Evolutionary conservation across 1,140 invertebrate species (phyloP).

Genomic region (Drosophila aff.): DNA sequence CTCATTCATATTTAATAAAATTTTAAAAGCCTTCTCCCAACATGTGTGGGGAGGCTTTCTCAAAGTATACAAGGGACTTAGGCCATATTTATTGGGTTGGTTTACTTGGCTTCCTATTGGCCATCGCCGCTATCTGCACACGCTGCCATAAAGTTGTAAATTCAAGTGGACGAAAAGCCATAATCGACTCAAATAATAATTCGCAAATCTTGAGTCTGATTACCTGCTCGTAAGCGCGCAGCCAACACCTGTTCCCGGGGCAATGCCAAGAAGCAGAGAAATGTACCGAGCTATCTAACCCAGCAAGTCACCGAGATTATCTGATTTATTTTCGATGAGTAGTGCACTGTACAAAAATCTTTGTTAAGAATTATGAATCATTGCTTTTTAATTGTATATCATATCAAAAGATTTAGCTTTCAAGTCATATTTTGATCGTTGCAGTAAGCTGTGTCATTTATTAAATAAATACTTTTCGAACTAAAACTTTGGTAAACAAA

Average conservation of each 20-base stretch:
- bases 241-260: slow-evolving; percentile 59
- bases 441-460: too few species aligned
- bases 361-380: neutral
- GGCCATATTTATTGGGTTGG: neutral
- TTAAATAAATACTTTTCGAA: too few species aligned
- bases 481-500: too few species aligned
- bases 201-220: slow-evolving; percentile 44
- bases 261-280: slow-evolving; percentile 53
- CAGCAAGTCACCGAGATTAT: slow-evolving; percentile 13
- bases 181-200: slow-evolving; percentile 57
- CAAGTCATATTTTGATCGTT: too few species aligned
- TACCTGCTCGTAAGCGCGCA: slow-evolving; percentile 16
- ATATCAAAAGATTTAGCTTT: too few species aligned
- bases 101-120: slow-evolving; percentile 36
- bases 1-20: slow-evolving; percentile 42
- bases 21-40: slow-evolving; percentile 37
- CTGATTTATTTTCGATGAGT: slow-evolving; percentile 26
- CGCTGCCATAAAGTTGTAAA: slow-evolving; percentile 27
- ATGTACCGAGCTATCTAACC: slow-evolving; percentile 64
- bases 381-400: neutral
- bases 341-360: slow-evolving; percentile 21
- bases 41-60: slow-evolving; percentile 12
- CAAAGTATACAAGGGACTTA: slow-evolving; percentile 3
- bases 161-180: slow-evolving; percentile 40
- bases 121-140: slow-evolving; percentile 34